Evolutionary conservation across 2,888 invertebrate species (phyloP).

Genomic region (Sinodicranocentrus sp.): DNA sequence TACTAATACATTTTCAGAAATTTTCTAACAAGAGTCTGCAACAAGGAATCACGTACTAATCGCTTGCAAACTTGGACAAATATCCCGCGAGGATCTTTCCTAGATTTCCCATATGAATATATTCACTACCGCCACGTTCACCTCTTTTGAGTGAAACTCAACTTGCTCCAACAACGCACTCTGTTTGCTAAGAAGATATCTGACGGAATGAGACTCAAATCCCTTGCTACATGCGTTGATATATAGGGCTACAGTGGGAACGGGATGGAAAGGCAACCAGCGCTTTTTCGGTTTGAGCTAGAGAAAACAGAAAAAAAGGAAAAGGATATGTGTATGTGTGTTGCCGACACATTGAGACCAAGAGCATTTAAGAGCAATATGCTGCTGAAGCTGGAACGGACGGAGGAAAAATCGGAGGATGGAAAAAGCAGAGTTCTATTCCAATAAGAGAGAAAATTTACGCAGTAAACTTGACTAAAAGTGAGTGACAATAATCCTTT

Average conservation of each 20-base stretch:
- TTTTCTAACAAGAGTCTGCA: too few relatives aligned
- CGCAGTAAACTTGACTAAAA: neutral
- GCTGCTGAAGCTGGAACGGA: constrained; percentile 26
- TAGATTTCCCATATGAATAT: neutral
- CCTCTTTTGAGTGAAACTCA: neutral
- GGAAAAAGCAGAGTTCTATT: constrained; percentile 25
- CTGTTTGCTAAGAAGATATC: constrained; percentile 42
- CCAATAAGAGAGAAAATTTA: neutral
- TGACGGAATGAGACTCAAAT: constrained; percentile 54
- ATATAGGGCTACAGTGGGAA: constrained; percentile 14
- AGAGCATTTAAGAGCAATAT: constrained; percentile 43
- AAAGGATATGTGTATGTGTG: neutral
- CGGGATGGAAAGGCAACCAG: constrained; percentile 18
- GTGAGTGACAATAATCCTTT: constrained; percentile 34
- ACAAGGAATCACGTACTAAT: too few relatives aligned
- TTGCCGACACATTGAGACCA: neutral
- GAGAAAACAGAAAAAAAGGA: neutral
- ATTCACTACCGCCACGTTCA: constrained; percentile 2
- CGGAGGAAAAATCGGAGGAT: constrained; percentile 17
- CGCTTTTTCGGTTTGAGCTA: neutral
- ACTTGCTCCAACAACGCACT: neutral
- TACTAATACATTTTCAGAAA: too few relatives aligned
- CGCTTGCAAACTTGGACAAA: too few relatives aligned
- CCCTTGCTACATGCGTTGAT: constrained; percentile 42
- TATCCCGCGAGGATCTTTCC: neutral